Percentiles rank a stretch among this genome's conserved stretches.
Conservation (phyloP, 2,888 invertebrate genomes). For the Dicycla oo region DNA sequence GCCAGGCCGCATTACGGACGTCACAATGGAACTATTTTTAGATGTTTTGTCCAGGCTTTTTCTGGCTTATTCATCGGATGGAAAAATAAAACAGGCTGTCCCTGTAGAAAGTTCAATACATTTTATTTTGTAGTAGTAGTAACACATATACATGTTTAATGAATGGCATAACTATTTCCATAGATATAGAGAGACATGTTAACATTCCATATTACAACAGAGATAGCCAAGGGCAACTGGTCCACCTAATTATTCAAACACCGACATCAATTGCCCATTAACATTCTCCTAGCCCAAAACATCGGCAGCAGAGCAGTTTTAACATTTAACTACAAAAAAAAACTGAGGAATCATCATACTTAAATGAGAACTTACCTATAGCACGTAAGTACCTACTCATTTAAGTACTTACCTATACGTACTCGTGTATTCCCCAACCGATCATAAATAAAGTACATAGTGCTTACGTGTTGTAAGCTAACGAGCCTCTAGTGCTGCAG, state of each 20-base stretch:
- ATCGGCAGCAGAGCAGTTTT: slow-evolving; percentile 5
- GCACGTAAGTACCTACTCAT: too few species aligned
- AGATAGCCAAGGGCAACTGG: slow-evolving; percentile 42
- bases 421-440: neutral
- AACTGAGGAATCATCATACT: neutral
- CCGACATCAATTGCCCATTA: slow-evolving; percentile 27
- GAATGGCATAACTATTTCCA: slow-evolving; percentile 1
- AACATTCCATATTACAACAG: slow-evolving; percentile 18
- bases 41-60: neutral
- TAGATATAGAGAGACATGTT: slow-evolving; percentile 8
- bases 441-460: neutral
- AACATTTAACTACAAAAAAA: neutral
- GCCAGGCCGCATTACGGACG: neutral
- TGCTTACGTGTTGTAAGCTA: neutral
- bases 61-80: neutral
- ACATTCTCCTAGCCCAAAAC: slow-evolving; percentile 20
- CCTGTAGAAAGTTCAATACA: neutral
- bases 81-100: neutral
- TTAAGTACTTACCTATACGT: too few species aligned
- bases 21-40: neutral
- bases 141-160: neutral
- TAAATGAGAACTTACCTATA: neutral
- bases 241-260: slow-evolving; percentile 37
- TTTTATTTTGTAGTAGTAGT: neutral
- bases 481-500: neutral